Percentiles rank a stretch among this genome's conserved stretches.
These are phyloP conservation scores for Macheiramphus alcinus DNA, from an alignment of 2,113 vertebrate species.

Conservation along the genomic window DNA sequence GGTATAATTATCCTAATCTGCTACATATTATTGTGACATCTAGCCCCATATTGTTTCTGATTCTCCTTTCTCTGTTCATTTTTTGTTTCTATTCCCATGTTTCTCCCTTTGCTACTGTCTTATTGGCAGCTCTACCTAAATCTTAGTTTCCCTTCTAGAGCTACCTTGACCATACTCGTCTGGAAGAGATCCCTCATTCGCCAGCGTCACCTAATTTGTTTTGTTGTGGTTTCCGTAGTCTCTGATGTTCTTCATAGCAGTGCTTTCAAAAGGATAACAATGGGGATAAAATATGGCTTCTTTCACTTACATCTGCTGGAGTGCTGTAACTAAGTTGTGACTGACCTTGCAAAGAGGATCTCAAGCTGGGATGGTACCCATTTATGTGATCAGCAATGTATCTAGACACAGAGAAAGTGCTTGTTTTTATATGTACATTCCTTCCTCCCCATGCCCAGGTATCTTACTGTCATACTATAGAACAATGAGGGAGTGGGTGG, in stretches of 20 bases:
- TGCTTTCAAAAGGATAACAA: background rate
- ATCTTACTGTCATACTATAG: background rate
- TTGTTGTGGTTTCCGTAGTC: background rate
- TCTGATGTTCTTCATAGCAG: background rate
- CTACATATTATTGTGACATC: background rate
- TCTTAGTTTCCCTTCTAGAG: background rate
- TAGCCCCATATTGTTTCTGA: background rate
- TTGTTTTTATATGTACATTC: accelerated
- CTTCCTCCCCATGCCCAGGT: background rate
- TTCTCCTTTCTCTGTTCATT: background rate
- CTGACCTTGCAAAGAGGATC: background rate
- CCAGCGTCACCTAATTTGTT: background rate
- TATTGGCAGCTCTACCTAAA: background rate
- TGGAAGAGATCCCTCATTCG: background rate
- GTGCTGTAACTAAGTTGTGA: background rate
- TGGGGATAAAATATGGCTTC: background rate
- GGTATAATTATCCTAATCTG: background rate
- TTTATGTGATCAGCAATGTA: background rate
- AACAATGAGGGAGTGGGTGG: background rate
- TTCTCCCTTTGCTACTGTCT: background rate
- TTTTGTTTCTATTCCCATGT: background rate
- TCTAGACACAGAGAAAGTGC: background rate
- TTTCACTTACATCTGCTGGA: background rate
- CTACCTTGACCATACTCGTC: background rate
- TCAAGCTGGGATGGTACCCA: background rate